phyloP scores from a whole-genome alignment of 2,888 invertebrate genomes.

The Meghimatium bilineatum region DNA sequence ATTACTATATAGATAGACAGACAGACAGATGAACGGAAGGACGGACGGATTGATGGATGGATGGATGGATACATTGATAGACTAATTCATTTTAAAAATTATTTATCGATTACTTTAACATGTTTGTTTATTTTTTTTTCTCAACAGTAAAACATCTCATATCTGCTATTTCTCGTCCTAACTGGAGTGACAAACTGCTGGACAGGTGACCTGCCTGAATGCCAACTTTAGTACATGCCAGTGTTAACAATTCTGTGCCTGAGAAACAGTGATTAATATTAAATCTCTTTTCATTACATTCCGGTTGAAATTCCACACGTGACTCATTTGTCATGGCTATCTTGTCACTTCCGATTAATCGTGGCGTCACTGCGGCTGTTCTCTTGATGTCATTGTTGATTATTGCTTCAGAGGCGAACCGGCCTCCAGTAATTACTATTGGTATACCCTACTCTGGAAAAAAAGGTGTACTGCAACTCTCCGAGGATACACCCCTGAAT shows the following conservation, averaged over 20 bases:
- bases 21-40: too few species aligned
- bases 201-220: not conserved
- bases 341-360: not conserved
- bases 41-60: too few species aligned
- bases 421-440: not conserved
- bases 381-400: not conserved
- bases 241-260: not conserved
- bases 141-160: not conserved
- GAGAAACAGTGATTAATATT: not conserved
- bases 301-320: not conserved
- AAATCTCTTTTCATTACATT: not conserved
- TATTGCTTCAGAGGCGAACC: not conserved
- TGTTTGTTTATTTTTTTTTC: not conserved
- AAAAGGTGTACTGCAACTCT: not conserved
- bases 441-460: not conserved
- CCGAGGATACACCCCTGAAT: constrained; percentile 16
- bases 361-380: not conserved
- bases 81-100: too few species aligned
- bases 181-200: not conserved
- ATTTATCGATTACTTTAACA: too few species aligned
- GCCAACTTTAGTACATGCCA: not conserved
- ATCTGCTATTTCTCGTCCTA: not conserved
- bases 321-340: not conserved
- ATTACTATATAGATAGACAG: too few species aligned
- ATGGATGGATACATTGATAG: too few species aligned